Base-by-base conservation (phyloP, 2,113 vertebrate genomes). In the Colistium nudipinnis region DNA sequence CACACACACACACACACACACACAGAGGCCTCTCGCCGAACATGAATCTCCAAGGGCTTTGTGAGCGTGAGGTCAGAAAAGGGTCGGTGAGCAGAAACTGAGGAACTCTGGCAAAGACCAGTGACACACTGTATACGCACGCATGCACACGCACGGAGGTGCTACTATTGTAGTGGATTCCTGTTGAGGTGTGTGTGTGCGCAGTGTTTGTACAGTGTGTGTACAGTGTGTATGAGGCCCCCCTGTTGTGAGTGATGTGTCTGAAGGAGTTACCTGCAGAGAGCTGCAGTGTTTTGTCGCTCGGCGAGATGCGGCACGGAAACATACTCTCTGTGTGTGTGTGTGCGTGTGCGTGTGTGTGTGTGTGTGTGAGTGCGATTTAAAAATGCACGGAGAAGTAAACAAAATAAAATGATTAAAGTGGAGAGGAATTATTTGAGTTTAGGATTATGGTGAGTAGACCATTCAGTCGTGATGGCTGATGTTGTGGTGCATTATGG, bases 181-280 rank as follows among this genome's bases (percentile, higher is more conserved):
- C 22, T 73, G 66, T 63, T 75, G 75, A 81, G 69, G 22, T 31
- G 54, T 43, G 7, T 22, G 55, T 66, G 61, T 72, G 57, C 61
- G 44, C 53, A n/a, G 59, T 19, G 25, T 43, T 38, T 47, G 69
- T 24, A n/a, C n/a, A n/a, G 39, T 53, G 33, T 52, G 53, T 68
- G 60, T 74, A n/a, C n/a, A n/a, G 52, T 60, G 49, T 45, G 69
- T 27, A 19, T 44, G 57, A 56, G 24, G n/a, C n/a, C n/a, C 45
- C 38, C 66, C 56, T 39, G 59, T 57, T 52, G 80, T 53, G 71
- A 72, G 55, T 69, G 69, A 83, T 76, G 70, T 80, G 56, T 74
- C 70, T 80, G 70, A 67, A 78, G 45, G 57, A 78, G 72, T 65
- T 54, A 73, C 82, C 74, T 25, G 76, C 76, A 31, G 83, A 83